Evolutionary conservation across 2,888 invertebrate genomes (phyloP).

Genomic region (Adelphocoris suturalis): DNA sequence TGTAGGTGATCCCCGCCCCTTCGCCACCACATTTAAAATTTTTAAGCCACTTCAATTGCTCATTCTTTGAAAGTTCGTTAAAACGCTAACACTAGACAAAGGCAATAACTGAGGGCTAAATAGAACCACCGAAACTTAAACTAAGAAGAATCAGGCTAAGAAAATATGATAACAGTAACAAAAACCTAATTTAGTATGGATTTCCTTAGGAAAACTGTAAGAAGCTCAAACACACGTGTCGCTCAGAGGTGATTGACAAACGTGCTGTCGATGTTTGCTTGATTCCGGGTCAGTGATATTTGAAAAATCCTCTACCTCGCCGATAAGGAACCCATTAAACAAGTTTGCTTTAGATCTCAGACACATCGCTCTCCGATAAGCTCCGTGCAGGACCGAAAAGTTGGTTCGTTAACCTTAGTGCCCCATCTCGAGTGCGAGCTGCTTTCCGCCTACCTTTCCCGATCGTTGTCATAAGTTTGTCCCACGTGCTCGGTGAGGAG

Average conservation of each 20-base stretch:
- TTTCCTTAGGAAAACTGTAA: too few species aligned
- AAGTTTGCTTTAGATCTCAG: neutral
- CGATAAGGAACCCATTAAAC: slow-evolving; percentile 11
- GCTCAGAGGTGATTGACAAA: neutral
- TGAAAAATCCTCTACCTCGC: neutral
- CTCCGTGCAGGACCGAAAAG: neutral
- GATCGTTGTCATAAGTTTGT: slow-evolving; percentile 21
- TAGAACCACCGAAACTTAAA: too few species aligned
- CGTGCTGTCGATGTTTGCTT: neutral
- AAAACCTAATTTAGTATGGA: too few species aligned
- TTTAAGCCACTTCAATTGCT: too few species aligned
- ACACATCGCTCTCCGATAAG: neutral
- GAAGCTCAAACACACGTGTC: too few species aligned
- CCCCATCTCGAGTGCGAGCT: neutral
- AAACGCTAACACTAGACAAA: too few species aligned
- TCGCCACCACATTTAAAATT: too few species aligned
- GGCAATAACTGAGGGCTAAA: too few species aligned
- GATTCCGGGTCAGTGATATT: neutral
- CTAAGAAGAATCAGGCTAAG: too few species aligned
- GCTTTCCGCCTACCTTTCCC: neutral
- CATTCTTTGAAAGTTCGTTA: too few species aligned
- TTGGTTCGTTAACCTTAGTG: slow-evolving; percentile 18
- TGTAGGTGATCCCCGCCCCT: too few species aligned
- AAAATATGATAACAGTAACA: too few species aligned
- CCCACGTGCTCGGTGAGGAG: slow-evolving; percentile 17